Evolutionary conservation across 2,888 invertebrate species (phyloP), one percentile per base, ranked within the genome.

Genomic region (Sarcophaga variegata): DNA sequence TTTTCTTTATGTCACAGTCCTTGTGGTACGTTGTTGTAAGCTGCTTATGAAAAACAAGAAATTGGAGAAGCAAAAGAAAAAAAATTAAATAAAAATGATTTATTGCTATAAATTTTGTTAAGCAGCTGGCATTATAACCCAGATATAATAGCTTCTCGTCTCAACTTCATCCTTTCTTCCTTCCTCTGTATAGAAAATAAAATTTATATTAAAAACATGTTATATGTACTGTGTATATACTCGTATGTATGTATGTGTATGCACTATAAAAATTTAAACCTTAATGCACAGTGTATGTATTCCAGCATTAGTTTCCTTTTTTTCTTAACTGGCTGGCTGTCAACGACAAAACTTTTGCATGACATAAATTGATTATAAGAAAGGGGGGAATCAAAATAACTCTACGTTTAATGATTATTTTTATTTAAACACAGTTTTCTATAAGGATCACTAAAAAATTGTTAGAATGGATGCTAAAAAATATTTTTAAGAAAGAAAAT

Each of bases 61-160:
- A 37, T 37, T 37, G n/a, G 17, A 75, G 17, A 25, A 75, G 8
- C 2, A 17, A 22, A 37, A 76, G 14, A 49, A 82, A 59, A 85
- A 78, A 54, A 22, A 37, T 78, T 78, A 59, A 85, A 78, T 45
- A n/a, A 87, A 79, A 75, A 82, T 87, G 87, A 87, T 87, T 87
- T 87, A 84, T 87, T 76, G 62, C 67, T 37, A 79, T 72, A 76
- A 79, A 67, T 84, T 81, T 81, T 71, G 67, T 84, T 63, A 71
- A 84, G 79, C 87, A 84, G 75, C 84, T 79, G 81, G 83, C 63
- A 79, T 76, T 80, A 71, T 66, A 84, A 84, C 66, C 75, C 59
- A 84, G 49, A 80, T 80, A 76, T 66, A 14, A 12, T 1, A 54
- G 54, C 22, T 83, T 72, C 4, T 49, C 20, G 14, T 78, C 62